A percentile compares a stretch with the other conserved stretches of the same genome.
Conservation (phyloP, 1,140 invertebrate species). For the Sycophaga agraensis region DNA sequence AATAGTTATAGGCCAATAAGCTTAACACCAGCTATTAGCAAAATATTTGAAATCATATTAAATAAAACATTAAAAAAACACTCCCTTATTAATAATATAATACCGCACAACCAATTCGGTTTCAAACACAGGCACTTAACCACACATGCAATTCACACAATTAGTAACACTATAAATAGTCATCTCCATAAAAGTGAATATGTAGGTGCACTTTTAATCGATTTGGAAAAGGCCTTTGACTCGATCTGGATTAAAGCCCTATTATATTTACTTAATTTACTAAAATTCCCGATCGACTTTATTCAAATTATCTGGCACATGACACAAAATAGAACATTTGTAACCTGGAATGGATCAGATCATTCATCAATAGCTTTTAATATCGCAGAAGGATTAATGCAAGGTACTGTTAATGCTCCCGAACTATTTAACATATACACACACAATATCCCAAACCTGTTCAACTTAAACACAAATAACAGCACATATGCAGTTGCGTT, state of each 20-base stretch:
- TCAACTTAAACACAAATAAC: background rate
- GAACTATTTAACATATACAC: background rate
- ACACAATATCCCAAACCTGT: background rate
- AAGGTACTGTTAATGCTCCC: constrained; percentile 9
- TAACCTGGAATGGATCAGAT: background rate
- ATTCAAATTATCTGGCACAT: constrained; percentile 29
- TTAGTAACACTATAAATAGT: constrained; percentile 18
- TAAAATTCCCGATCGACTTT: constrained; percentile 21
- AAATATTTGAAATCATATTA: constrained; percentile 35
- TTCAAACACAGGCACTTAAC: constrained; percentile 28
- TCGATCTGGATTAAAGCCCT: constrained; percentile 33
- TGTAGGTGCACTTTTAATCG: constrained; percentile 36
- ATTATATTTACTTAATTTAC: constrained; percentile 30
- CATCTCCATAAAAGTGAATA: constrained; percentile 31
- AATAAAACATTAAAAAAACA: constrained; percentile 17
- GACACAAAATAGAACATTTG: constrained; percentile 15
- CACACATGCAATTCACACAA: constrained; percentile 25
- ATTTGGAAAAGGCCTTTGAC: constrained; percentile 42
- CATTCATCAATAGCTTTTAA: background rate
- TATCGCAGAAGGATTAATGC: constrained; percentile 8
- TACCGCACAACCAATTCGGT: constrained; percentile 32
- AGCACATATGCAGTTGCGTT: background rate
- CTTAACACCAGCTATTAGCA: constrained; percentile 26
- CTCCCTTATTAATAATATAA: constrained; percentile 30
- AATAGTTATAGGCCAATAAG: constrained; percentile 20